Percentiles rank a stretch among this genome's conserved stretches.
Evolutionary conservation across 1,140 invertebrate species (phyloP).

Genomic region (Pseudomyrmex dendroicus): DNA sequence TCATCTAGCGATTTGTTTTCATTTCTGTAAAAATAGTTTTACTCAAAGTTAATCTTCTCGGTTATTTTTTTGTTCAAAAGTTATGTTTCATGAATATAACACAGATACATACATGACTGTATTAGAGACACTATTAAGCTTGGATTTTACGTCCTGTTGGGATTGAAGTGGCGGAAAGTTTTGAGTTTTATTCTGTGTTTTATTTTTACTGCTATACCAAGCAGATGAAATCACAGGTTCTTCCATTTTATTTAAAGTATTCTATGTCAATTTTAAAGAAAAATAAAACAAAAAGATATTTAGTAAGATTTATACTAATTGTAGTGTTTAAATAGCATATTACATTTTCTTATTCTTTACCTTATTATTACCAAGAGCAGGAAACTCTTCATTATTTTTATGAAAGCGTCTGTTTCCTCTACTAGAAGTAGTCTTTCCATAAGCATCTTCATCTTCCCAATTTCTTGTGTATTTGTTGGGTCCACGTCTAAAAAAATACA

Average conservation of each 20-base stretch:
- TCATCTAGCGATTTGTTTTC: slow-evolving; percentile 81
- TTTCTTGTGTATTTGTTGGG: slow-evolving; percentile 96
- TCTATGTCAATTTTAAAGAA: slow-evolving; percentile 61
- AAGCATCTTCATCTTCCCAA: slow-evolving; percentile 96
- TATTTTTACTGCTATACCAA: slow-evolving; percentile 84
- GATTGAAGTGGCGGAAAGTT: slow-evolving; percentile 81
- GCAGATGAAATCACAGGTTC: slow-evolving; percentile 84
- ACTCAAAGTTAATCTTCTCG: neutral
- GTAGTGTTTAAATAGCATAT: neutral
- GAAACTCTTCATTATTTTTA: slow-evolving; percentile 82
- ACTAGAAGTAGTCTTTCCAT: slow-evolving; percentile 84
- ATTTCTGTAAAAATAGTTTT: slow-evolving; percentile 71
- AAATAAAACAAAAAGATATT: slow-evolving; percentile 35
- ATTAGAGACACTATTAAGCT: slow-evolving; percentile 65
- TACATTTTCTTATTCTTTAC: slow-evolving; percentile 60
- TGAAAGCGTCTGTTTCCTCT: slow-evolving; percentile 73
- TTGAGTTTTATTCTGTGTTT: slow-evolving; percentile 77
- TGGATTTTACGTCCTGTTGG: slow-evolving; percentile 78
- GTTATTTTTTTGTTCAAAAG: slow-evolving; percentile 3
- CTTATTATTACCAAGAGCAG: slow-evolving; percentile 80
- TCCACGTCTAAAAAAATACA: slow-evolving; percentile 88
- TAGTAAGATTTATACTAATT: neutral
- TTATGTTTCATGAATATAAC: slow-evolving; percentile 26
- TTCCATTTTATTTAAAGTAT: slow-evolving; percentile 71
- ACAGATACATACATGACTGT: slow-evolving; percentile 74